These are phyloP conservation scores for Cromileptes altivelis DNA, from an alignment of 2,113 vertebrate genomes.

Conservation along the genomic window DNA sequence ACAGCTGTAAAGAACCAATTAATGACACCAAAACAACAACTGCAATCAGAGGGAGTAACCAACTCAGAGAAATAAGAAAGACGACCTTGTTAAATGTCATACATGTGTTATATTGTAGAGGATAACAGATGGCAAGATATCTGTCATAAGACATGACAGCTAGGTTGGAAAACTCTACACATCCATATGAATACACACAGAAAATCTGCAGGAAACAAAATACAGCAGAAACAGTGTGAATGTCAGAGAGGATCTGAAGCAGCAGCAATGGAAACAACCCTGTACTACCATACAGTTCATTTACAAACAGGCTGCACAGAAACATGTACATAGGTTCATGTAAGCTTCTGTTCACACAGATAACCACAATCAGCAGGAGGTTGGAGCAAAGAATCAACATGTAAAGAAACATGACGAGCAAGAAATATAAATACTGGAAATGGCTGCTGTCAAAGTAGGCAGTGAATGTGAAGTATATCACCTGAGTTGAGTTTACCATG, in stretches of 20 bases:
- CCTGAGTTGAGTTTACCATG: neutral
- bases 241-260: no score
- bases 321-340: no score
- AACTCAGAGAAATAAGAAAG: constrained; percentile 11
- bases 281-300: no score
- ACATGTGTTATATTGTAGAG: no score
- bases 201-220: constrained; percentile 47
- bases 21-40: constrained; percentile 26
- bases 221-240: no score
- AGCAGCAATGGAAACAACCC: no score
- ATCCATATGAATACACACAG: neutral
- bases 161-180: neutral
- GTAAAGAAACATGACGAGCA: neutral
- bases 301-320: no score
- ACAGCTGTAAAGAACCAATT: constrained; percentile 43
- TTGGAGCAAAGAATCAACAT: neutral
- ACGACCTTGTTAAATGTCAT: no score
- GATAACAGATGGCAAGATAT: constrained; percentile 44
- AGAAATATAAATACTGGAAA: neutral
- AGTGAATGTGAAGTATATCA: neutral
- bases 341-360: no score
- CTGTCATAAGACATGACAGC: constrained; percentile 57
- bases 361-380: neutral
- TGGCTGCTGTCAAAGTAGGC: neutral
- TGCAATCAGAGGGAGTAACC: constrained; percentile 41